These are phyloP conservation scores for Carterocephalus palaemon DNA, from an alignment of 2,888 invertebrate species.

Conservation along the genomic window DNA sequence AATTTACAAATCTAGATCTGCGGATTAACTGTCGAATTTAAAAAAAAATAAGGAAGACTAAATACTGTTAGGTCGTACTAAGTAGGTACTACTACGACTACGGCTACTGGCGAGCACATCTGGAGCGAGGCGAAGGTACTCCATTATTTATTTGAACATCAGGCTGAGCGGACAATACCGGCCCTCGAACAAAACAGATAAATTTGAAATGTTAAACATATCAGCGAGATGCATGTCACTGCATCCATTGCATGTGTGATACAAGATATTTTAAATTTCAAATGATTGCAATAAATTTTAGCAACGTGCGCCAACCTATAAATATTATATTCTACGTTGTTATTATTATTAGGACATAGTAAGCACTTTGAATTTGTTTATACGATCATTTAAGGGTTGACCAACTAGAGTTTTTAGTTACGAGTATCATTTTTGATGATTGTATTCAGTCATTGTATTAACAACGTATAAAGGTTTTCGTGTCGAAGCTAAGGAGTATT, in stretches of 20 bases:
- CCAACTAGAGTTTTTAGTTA: no score
- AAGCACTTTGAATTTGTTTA: background rate
- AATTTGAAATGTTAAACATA: constrained; percentile 45
- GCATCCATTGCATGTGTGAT: constrained; percentile 43
- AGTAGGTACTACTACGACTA: no score
- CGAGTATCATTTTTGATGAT: no score
- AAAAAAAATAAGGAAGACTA: no score
- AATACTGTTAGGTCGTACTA: no score
- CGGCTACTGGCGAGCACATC: no score
- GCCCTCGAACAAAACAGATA: constrained; percentile 13
- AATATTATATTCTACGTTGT: constrained; percentile 30
- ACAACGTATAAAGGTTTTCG: no score
- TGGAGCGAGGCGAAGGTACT: background rate
- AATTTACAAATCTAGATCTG: no score
- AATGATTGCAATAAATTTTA: constrained; percentile 50
- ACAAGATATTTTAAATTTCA: constrained; percentile 46
- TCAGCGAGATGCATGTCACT: constrained; percentile 38
- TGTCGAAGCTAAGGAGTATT: no score
- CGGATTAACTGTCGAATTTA: no score
- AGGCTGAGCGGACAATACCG: constrained; percentile 9
- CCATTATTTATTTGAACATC: constrained; percentile 26
- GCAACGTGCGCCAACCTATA: constrained; percentile 39
- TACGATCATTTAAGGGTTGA: background rate
- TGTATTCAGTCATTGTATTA: no score
- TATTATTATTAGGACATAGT: constrained; percentile 11